A percentile compares a stretch with the other conserved stretches of the same genome.
Conservation (phyloP, 2,888 invertebrate genomes). For the Phlogophora meticulosa region DNA sequence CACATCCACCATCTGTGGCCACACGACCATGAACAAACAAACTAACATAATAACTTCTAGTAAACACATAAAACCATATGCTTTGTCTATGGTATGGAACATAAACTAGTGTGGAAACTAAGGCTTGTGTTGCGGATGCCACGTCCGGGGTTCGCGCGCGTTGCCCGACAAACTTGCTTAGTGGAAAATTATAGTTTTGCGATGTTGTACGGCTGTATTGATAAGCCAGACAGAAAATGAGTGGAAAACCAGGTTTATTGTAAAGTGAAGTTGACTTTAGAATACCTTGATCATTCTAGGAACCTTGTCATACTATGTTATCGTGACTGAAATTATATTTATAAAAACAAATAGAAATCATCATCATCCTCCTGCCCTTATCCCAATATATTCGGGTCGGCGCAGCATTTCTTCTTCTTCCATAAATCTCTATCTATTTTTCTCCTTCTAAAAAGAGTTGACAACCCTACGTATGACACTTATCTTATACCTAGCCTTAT, state of each 20-base stretch:
- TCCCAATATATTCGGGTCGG: too few relatives aligned
- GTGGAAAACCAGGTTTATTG: neutral
- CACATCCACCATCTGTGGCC: neutral
- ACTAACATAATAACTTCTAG: slow-evolving; percentile 32
- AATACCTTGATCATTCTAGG: neutral
- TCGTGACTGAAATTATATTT: too few relatives aligned
- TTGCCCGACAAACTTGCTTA: slow-evolving; percentile 38
- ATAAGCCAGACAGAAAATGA: neutral
- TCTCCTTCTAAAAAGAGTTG: too few relatives aligned
- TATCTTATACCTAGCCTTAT: too few relatives aligned
- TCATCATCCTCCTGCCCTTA: too few relatives aligned
- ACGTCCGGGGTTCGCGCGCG: slow-evolving; percentile 37
- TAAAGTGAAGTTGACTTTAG: neutral
- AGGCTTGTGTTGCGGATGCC: slow-evolving; percentile 29
- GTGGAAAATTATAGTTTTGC: slow-evolving; percentile 34
- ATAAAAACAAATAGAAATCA: too few relatives aligned
- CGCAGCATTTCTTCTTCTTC: too few relatives aligned
- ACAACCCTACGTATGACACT: too few relatives aligned
- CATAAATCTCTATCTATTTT: too few relatives aligned
- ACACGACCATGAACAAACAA: slow-evolving; percentile 34
- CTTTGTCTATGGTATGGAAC: slow-evolving; percentile 30
- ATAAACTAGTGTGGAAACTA: slow-evolving; percentile 40
- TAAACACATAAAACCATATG: slow-evolving; percentile 33
- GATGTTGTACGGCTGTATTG: slow-evolving; percentile 2
- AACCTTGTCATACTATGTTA: neutral